Percentiles rank a stretch among this genome's conserved stretches.
Conservation (phyloP, 2,888 invertebrate genomes). For the Phasia obesa region DNA sequence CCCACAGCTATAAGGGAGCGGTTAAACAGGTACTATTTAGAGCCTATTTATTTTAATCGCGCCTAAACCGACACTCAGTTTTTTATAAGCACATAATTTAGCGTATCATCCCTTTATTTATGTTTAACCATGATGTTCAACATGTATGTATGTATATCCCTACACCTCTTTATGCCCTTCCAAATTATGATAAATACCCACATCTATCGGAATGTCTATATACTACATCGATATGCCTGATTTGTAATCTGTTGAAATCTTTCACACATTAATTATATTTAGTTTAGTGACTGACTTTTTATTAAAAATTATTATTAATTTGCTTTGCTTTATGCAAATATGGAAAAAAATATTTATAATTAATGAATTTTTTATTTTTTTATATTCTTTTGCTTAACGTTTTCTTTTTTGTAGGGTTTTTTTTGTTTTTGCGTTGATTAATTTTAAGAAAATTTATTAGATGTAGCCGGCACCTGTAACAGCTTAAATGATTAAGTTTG, state of each 20-base stretch:
- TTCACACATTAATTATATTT: conserved; percentile 65
- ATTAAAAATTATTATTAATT: conserved; percentile 52
- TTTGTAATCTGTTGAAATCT: conserved; percentile 42
- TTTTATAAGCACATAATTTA: too few species aligned
- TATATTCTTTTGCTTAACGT: background rate
- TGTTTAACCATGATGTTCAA: too few species aligned
- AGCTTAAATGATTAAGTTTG: conserved; percentile 27
- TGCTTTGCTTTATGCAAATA: conserved; percentile 57
- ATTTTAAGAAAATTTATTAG: conserved; percentile 19
- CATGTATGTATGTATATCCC: too few species aligned
- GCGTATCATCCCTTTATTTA: too few species aligned
- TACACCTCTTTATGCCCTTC: too few species aligned
- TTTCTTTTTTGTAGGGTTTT: background rate
- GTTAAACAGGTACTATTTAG: too few species aligned
- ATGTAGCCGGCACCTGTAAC: conserved; percentile 33
- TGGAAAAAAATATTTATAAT: conserved; percentile 13
- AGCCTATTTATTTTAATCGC: too few species aligned
- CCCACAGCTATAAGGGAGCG: too few species aligned
- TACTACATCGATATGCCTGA: background rate
- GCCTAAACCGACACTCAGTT: too few species aligned
- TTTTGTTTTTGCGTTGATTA: background rate
- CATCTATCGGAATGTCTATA: background rate
- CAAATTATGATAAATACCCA: background rate
- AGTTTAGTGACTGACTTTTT: conserved; percentile 41
- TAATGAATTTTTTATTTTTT: conserved; percentile 1